These are phyloP conservation scores for Merluccius polli DNA, from an alignment of 2,797 vertebrate species.

Conservation along the genomic window DNA sequence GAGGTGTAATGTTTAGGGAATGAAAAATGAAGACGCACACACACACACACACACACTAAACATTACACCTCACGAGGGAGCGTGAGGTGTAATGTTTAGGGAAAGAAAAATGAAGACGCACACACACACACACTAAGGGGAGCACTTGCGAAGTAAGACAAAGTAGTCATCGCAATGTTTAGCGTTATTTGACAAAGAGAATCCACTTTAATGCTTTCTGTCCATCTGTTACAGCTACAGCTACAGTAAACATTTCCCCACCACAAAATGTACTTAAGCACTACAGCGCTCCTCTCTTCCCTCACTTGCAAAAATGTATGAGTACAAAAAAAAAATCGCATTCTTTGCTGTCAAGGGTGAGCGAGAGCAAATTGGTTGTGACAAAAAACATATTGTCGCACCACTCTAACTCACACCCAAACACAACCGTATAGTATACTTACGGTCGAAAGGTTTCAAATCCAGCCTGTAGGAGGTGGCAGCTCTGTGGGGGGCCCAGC, in stretches of 20 bases:
- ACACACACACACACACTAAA: too few relatives aligned
- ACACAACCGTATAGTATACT: constrained; percentile 25
- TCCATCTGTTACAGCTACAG: constrained; percentile 21
- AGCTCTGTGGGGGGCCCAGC: constrained; percentile 88
- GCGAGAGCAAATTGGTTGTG: neutral
- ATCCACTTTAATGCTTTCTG: constrained; percentile 14
- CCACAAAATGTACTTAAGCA: neutral
- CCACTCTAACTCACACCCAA: neutral
- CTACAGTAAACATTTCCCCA: constrained; percentile 3
- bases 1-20: too few relatives aligned
- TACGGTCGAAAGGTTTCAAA: constrained; percentile 85
- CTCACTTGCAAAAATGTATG: neutral
- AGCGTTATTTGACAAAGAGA: constrained; percentile 9
- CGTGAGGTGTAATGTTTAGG: neutral
- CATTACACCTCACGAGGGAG: too few relatives aligned
- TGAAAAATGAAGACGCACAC: too few relatives aligned
- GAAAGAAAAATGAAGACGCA: neutral
- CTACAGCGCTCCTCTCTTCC: neutral
- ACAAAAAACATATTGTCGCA: neutral
- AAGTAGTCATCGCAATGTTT: neutral
- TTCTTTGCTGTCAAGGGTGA: neutral
- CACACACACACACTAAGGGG: neutral
- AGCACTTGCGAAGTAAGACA: neutral
- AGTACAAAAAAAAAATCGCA: neutral
- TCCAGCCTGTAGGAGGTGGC: constrained; percentile 97